Base-by-base conservation (phyloP, 2,113 vertebrate genomes). In the Tragelaphus imberbis region DNA sequence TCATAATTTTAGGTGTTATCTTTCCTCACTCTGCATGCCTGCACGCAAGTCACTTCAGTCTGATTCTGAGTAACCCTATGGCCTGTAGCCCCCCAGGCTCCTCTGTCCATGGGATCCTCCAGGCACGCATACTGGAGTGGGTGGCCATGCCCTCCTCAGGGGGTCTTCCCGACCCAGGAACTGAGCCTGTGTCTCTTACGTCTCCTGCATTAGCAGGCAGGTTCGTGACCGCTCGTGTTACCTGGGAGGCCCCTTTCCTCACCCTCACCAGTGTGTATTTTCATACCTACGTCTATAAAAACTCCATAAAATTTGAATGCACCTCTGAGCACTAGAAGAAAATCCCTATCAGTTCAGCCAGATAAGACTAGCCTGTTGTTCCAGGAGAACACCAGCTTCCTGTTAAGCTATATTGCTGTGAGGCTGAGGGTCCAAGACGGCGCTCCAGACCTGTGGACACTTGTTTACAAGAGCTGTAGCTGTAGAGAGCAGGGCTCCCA, bases 221-320 rank as follows among this genome's bases (percentile, higher is more conserved):
- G n/a, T 12, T 71, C 19, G n/a, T n/a, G n/a, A n/a, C n/a, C n/a
- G n/a, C n/a, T n/a, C n/a, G 40, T 44, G 40, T 44, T 44, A 44
- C 40, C 40, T 40, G 68, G 68, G n/a, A 71, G 23, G 68, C 68
- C 68, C 68, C 68, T 40, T 40, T 71, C 68, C 68, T 71, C 19
- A 40, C 19, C 19, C 68, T 71, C n/a, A 59, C 28, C 15, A 33
- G 40, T 51, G 28, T 68, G n/a, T 82, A 40, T 59, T 81, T 94
- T 71, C 40, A 84, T 61, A 55, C 47, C 15, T 92, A 56, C 63
- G 79, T 12, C 40, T 71, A 40, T 12, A 71, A 23, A 71, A 71
- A 71, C 36, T 40, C 68, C 19, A 49, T n/a, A 77, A 95, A 88
- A 91, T 95, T 88, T 79, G 15, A 95, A 56, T 75, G 7, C 12